Conservation (phyloP, 2,113 vertebrate species). For the Labrus mixtus region DNA sequence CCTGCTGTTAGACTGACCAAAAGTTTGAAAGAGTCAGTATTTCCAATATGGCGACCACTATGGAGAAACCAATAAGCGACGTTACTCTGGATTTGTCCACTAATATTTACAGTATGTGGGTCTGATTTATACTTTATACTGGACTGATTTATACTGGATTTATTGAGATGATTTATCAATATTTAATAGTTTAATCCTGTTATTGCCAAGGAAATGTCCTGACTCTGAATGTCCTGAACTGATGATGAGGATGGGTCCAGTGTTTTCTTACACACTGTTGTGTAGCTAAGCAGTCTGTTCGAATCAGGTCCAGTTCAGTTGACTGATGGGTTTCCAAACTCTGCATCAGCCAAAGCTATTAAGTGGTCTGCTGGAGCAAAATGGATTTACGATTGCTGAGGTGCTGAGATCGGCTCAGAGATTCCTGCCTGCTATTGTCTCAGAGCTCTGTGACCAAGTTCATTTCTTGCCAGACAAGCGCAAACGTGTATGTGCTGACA, state of each 20-base stretch:
- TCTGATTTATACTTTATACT: no score
- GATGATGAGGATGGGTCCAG: slow-evolving; percentile 31
- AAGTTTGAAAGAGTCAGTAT: no score
- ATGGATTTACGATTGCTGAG: slow-evolving; percentile 71
- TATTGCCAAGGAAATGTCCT: slow-evolving; percentile 25
- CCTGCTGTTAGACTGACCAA: no score
- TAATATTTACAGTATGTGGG: no score
- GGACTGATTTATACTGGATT: no score
- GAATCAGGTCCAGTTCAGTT: slow-evolving; percentile 62
- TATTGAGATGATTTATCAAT: no score
- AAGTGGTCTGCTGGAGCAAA: slow-evolving; percentile 81
- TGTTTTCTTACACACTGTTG: slow-evolving; percentile 58
- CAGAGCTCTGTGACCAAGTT: slow-evolving; percentile 71
- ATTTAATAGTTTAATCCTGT: no score
- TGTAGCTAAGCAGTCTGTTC: slow-evolving; percentile 59
- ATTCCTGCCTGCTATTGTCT: slow-evolving; percentile 75
- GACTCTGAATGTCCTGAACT: slow-evolving; percentile 30
- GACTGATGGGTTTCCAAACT: slow-evolving; percentile 77
- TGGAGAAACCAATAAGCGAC: no score
- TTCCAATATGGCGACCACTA: no score
- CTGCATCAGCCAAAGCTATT: slow-evolving; percentile 78
- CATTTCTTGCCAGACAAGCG: slow-evolving; percentile 73
- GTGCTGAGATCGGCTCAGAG: slow-evolving; percentile 68
- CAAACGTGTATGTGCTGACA: slow-evolving; percentile 68
- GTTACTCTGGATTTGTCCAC: no score